Evolutionary conservation across 1,140 invertebrate genomes (phyloP).

Genomic region (Globodera rostochiensis): DNA sequence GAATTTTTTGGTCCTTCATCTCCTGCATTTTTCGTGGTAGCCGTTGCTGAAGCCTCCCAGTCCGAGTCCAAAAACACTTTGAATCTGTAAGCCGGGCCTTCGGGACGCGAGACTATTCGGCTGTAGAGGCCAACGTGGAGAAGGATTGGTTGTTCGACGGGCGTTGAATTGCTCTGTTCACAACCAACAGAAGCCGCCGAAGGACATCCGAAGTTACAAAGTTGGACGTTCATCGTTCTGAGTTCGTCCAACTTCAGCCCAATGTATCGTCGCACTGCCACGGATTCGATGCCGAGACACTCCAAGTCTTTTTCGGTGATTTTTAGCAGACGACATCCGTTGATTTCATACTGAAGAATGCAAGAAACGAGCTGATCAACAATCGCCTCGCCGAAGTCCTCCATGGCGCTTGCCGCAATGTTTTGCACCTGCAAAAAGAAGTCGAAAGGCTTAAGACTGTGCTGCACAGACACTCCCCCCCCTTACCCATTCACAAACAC

Average conservation of each 20-base stretch:
- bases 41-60: constrained; percentile 37
- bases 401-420: constrained; percentile 23
- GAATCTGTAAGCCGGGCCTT: constrained; percentile 31
- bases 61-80: constrained; percentile 53
- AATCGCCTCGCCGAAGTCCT: constrained; percentile 32
- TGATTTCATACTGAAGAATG: constrained; percentile 52
- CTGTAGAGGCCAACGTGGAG: constrained; percentile 49
- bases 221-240: constrained; percentile 25
- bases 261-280: constrained; percentile 43
- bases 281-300: constrained; percentile 48
- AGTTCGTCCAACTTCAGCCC: constrained; percentile 44
- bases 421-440: background rate
- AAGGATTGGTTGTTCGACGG: constrained; percentile 40
- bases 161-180: constrained; percentile 28
- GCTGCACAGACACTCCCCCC: constrained; percentile 9
- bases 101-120: constrained; percentile 22
- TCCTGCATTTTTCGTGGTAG: constrained; percentile 3
- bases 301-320: constrained; percentile 58
- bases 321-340: constrained; percentile 49
- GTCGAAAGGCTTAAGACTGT: constrained; percentile 29
- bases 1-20: background rate
- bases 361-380: constrained; percentile 44
- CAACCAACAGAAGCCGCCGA: background rate
- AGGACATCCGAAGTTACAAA: constrained; percentile 17
- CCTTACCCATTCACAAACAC: constrained; percentile 46